Evolutionary conservation across 2,888 invertebrate species (phyloP).

Genomic region (Gasteruption jaculator): DNA sequence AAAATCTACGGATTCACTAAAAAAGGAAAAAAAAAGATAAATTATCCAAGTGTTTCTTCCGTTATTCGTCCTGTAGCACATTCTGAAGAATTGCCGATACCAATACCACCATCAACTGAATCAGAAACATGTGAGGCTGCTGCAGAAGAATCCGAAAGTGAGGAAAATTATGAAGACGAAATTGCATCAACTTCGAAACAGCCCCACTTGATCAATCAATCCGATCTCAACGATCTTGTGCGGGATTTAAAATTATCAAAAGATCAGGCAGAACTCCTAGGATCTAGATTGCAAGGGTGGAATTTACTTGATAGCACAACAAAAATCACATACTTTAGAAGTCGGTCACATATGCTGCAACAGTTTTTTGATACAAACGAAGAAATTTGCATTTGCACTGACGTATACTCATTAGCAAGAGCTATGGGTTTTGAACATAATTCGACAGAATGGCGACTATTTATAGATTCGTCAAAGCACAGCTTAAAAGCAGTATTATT

Average conservation of each 20-base stretch:
- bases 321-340: not conserved
- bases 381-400: slow-evolving; percentile 25
- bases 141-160: slow-evolving; percentile 4
- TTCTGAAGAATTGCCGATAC: slow-evolving; percentile 1
- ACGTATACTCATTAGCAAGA: slow-evolving; percentile 24
- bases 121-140: slow-evolving; percentile 11
- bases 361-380: slow-evolving; percentile 20
- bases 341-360: not conserved
- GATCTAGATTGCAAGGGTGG: not conserved
- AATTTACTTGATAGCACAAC: slow-evolving; percentile 13
- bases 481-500: slow-evolving; percentile 26
- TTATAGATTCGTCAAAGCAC: slow-evolving; percentile 17
- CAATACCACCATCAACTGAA: slow-evolving; percentile 11
- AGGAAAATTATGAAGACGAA: slow-evolving; percentile 8
- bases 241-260: slow-evolving; percentile 1
- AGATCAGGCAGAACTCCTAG: slow-evolving; percentile 3
- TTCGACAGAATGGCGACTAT: slow-evolving; percentile 21
- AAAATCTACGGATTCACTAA: slow-evolving; percentile 17
- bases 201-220: too few species aligned
- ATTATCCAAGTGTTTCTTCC: slow-evolving; percentile 20
- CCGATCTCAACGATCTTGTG: slow-evolving; percentile 6
- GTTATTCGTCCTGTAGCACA: slow-evolving; percentile 12
- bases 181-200: slow-evolving; percentile 12
- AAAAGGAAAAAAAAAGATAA: slow-evolving; percentile 18
- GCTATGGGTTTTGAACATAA: slow-evolving; percentile 20